Conservation (phyloP, 2,888 invertebrate genomes). For the Nematopogon swammerdamellus region DNA sequence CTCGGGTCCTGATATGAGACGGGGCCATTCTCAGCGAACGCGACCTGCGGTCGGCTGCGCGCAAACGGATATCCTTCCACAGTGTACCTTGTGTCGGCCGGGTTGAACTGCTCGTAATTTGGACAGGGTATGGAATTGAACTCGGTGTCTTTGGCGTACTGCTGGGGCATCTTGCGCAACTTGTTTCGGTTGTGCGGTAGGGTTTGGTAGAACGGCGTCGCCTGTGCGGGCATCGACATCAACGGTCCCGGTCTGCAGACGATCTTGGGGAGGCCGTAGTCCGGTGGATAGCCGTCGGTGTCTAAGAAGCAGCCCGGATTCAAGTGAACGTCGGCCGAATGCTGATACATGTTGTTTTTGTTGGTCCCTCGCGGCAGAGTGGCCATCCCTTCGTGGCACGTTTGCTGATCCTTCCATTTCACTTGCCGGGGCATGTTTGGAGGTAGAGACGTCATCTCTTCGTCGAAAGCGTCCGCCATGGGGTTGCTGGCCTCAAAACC, state of each 20-base stretch:
- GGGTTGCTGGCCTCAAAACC: constrained; percentile 41
- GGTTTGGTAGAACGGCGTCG: constrained; percentile 67
- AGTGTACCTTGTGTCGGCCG: constrained; percentile 67
- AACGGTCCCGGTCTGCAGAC: constrained; percentile 39
- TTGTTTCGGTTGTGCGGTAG: constrained; percentile 70
- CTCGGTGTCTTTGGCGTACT: constrained; percentile 48
- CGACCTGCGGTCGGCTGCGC: constrained; percentile 42
- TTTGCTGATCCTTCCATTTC: constrained; percentile 54
- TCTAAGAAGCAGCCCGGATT: constrained; percentile 75
- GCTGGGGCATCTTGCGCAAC: constrained; percentile 47
- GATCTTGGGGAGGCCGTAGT: constrained; percentile 71
- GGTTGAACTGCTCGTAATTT: constrained; percentile 42
- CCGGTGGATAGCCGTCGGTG: constrained; percentile 75
- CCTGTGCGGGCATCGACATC: constrained; percentile 41
- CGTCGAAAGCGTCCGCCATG: constrained; percentile 35
- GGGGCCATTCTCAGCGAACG: constrained; percentile 43
- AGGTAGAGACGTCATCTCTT: constrained; percentile 22
- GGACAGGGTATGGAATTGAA: constrained; percentile 39
- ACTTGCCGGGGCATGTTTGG: constrained; percentile 48
- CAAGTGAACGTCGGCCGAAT: constrained; percentile 70
- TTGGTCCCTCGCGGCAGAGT: constrained; percentile 48
- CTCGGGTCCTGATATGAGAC: constrained; percentile 49
- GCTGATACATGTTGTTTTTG: constrained; percentile 55
- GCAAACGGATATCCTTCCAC: constrained; percentile 76
- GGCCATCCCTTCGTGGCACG: constrained; percentile 37